Conservation (phyloP, 2,113 vertebrate species). For the Callipepla californica region DNA sequence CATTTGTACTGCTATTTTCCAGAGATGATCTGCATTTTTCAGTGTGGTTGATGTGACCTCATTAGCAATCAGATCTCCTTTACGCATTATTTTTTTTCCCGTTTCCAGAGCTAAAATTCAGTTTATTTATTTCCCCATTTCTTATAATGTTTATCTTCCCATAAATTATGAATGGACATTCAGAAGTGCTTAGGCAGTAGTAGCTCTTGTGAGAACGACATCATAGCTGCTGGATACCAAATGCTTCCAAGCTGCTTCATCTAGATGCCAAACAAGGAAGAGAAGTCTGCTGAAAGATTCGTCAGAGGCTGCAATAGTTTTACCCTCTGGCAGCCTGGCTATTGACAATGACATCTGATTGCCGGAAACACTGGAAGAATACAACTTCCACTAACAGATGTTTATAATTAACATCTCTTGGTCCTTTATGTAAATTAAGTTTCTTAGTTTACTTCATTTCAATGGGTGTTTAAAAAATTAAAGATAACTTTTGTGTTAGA, state of each 20-base stretch:
- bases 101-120: not conserved
- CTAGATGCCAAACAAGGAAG: not conserved
- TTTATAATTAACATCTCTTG: not conserved
- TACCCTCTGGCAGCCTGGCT: not conserved
- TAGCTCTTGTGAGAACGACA: not conserved
- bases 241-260: not conserved
- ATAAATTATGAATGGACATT: not conserved
- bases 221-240: not conserved
- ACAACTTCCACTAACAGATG: not conserved
- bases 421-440: not conserved
- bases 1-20: not conserved
- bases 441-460: not conserved
- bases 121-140: not conserved
- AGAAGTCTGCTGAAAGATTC: not conserved
- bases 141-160: not conserved
- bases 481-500: not conserved
- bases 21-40: not conserved
- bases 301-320: not conserved
- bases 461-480: not conserved
- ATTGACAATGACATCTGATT: not conserved
- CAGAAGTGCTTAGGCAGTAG: not conserved
- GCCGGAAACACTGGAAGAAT: not conserved
- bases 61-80: not conserved
- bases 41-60: not conserved
- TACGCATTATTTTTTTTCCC: not conserved